Evolutionary conservation across 92 coral and sea anemone species (phyloP).

Genomic region (Parazoanthus atlanticus): DNA sequence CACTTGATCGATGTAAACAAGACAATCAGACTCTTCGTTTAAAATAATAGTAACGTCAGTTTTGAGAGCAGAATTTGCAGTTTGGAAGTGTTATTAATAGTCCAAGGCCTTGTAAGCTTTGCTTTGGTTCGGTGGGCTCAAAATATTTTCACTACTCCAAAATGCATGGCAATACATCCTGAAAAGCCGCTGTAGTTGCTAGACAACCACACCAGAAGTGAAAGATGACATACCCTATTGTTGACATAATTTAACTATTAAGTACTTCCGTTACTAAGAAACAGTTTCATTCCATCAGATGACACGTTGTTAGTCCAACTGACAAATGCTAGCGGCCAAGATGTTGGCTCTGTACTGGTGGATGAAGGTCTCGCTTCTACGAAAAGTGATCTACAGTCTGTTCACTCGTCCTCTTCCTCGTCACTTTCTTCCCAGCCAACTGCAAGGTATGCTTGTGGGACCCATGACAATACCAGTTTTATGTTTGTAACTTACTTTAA

Average conservation of each 20-base stretch:
- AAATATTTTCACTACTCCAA: too few relatives aligned
- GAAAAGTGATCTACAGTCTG: constrained; percentile 40
- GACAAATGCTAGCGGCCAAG: constrained; percentile 50
- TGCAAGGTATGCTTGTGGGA: neutral
- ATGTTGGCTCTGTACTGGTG: constrained; percentile 49
- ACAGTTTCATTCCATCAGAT: constrained; percentile 31
- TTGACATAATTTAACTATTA: neutral
- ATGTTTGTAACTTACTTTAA: neutral
- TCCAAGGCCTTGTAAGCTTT: too few relatives aligned
- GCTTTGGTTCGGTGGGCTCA: too few relatives aligned
- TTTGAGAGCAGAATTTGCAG: too few relatives aligned
- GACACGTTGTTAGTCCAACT: constrained; percentile 60
- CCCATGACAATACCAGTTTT: neutral
- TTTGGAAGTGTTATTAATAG: too few relatives aligned
- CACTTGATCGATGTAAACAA: too few relatives aligned
- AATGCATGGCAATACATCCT: too few relatives aligned
- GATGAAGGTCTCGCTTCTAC: constrained; percentile 53
- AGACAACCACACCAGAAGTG: too few relatives aligned
- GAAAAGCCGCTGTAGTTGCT: too few relatives aligned
- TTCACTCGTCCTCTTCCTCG: constrained; percentile 58
- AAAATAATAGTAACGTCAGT: too few relatives aligned
- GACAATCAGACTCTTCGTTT: too few relatives aligned
- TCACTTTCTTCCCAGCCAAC: constrained; percentile 41
- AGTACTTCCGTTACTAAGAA: neutral
- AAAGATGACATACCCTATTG: too few relatives aligned